Evolutionary conservation across 2,113 vertebrate genomes (phyloP).

Genomic region (Trogon surrucura): DNA sequence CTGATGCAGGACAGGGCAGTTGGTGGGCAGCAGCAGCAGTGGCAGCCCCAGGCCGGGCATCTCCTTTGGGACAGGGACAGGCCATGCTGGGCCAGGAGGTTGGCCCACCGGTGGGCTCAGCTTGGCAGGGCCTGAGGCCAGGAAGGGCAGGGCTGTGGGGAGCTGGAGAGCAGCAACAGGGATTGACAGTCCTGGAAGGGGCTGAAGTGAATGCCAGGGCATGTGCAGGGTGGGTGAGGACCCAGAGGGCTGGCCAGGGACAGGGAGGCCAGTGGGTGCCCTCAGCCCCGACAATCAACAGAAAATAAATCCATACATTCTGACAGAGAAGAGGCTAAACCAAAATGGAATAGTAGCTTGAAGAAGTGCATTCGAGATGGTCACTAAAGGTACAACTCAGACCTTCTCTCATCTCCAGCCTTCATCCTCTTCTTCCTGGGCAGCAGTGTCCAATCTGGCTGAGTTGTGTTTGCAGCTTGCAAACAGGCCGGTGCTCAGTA

Average conservation of each 20-base stretch:
- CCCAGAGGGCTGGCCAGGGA: background rate
- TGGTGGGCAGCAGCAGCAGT: fast-evolving
- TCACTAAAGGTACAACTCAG: background rate
- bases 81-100: background rate
- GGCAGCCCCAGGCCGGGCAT: background rate
- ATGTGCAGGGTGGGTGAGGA: background rate
- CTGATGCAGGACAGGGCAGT: background rate
- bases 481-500: background rate
- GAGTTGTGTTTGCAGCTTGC: background rate
- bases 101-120: background rate
- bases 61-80: background rate
- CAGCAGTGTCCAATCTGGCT: fast-evolving
- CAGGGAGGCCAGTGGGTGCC: fast-evolving
- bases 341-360: background rate
- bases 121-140: background rate
- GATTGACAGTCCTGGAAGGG: too few species aligned
- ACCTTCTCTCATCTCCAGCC: background rate
- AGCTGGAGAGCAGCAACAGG: background rate
- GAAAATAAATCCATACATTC: background rate
- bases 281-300: background rate
- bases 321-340: background rate
- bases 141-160: background rate
- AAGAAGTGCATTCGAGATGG: background rate
- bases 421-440: background rate
- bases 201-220: background rate